A percentile compares a stretch with the other conserved stretches of the same genome.
Conservation (phyloP, 2,113 vertebrate species). For the Suricata suricatta region DNA sequence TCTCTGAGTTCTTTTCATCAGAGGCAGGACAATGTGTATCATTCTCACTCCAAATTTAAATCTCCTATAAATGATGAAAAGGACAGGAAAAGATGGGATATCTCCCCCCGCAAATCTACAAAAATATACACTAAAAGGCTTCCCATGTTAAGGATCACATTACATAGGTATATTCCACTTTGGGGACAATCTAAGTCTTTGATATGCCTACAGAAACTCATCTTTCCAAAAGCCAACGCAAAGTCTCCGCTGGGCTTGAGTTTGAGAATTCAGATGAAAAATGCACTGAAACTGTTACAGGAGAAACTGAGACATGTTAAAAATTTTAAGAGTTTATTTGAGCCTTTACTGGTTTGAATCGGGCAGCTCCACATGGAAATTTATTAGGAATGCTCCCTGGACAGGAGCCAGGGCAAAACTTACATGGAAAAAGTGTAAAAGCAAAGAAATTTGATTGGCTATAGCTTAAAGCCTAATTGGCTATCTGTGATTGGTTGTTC, state of each 20-base stretch:
- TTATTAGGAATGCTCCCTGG: background rate
- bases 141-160: background rate
- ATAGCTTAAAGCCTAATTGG: background rate
- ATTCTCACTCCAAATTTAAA: background rate
- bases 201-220: background rate
- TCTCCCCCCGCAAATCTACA: background rate
- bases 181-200: background rate
- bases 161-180: background rate
- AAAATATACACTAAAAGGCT: background rate
- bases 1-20: background rate
- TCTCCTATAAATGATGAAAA: background rate
- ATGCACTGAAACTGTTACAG: background rate
- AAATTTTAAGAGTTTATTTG: background rate
- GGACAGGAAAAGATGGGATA: background rate
- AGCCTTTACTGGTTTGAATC: background rate
- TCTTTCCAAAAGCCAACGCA: background rate
- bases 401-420: background rate
- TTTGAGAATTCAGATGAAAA: background rate
- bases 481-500: background rate
- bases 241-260: background rate
- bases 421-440: background rate
- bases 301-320: background rate
- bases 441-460: background rate
- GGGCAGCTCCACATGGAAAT: background rate
- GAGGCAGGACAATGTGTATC: background rate